Base-by-base conservation (phyloP, 2,113 vertebrate genomes). In the Ornithorhynchus anatinus region DNA sequence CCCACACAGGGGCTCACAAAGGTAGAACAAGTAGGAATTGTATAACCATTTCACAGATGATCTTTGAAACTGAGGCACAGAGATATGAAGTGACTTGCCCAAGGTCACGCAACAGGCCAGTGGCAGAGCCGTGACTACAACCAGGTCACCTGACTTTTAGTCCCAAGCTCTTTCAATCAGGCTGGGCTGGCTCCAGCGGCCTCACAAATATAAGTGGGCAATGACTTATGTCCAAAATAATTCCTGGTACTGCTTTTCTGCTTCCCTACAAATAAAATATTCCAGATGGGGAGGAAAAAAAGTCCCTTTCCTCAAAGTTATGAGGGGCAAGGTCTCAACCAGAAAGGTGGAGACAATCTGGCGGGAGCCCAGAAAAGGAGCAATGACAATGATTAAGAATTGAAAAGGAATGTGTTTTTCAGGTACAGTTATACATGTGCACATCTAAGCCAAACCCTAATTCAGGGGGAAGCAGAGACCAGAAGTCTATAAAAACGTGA, bases 221-320 rank as follows among this genome's bases (percentile, higher is more conserved):
- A 58, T 20, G 29, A 17, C 52, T 77, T 10, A 60, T 51, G 33
- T n/a, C 35, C 8, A 15, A 25, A 32, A 37, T 15, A 48, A 8
- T 14, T 33, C 8, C 3, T 3, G 15, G 7, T 50, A 52, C 60
- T 80, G 72, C 70, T 75, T 69, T 53, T n/a, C 17, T 31, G 67
- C 63, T 44, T n/a, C 36, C 36, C 52, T 31, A 48, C 19, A 51
- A 75, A 42, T 25, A 61, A 47, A 69, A 75, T 52, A 47, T 66
- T 42, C 23, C 3, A 33, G 43, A n/a, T n/a, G 44, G 20, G 8
- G 9, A 33, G 33, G 20, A 29, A 32, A 48, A 39, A 71, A 20
- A 45, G 31, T 54, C 57, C 43, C 13, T 19, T 47, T 10, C 38
- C 25, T 13, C 11, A 17, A 14, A 29, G 19, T 19, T 38, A 31